Conservation (phyloP, 2,888 invertebrate species). For the Drosophila buzzatii region DNA sequence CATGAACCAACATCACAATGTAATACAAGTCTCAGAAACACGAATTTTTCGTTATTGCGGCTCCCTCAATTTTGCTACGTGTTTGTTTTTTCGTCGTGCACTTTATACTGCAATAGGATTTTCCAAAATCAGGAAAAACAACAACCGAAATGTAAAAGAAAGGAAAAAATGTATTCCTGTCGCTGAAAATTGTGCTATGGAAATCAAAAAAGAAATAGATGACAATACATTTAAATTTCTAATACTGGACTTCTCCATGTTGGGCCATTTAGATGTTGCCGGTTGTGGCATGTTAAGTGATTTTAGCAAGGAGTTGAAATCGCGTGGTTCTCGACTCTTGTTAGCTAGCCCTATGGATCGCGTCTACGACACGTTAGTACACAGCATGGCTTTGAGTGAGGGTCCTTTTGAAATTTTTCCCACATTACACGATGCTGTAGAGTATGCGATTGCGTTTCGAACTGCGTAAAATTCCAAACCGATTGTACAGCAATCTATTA, state of each 20-base stretch:
- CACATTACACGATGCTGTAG: slow-evolving; percentile 88
- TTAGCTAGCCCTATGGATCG: slow-evolving; percentile 87
- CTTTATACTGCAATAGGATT: slow-evolving; percentile 86
- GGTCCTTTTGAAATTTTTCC: slow-evolving; percentile 87
- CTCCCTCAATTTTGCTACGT: slow-evolving; percentile 89
- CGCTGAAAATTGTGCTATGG: slow-evolving; percentile 53
- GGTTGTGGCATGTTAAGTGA: slow-evolving; percentile 87
- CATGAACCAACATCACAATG: slow-evolving; percentile 88
- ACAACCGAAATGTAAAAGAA: slow-evolving; percentile 15
- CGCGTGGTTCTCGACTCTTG: slow-evolving; percentile 86
- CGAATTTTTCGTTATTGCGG: slow-evolving; percentile 90
- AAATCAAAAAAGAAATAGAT: slow-evolving; percentile 32
- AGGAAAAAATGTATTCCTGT: slow-evolving; percentile 58
- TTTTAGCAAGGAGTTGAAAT: slow-evolving; percentile 86
- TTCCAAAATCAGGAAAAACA: slow-evolving; percentile 62
- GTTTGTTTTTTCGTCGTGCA: slow-evolving; percentile 86
- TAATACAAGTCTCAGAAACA: slow-evolving; percentile 87
- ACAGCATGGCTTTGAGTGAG: slow-evolving; percentile 83
- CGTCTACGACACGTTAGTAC: slow-evolving; percentile 83
- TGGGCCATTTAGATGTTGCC: slow-evolving; percentile 88
- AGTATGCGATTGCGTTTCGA: slow-evolving; percentile 84
- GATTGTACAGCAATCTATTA: slow-evolving; percentile 32
- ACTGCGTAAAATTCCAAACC: slow-evolving; percentile 66
- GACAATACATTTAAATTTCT: slow-evolving; percentile 76
- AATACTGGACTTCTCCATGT: slow-evolving; percentile 88